phyloP scores from a whole-genome alignment of 2,113 vertebrate species.

The Paratilapia polleni region DNA sequence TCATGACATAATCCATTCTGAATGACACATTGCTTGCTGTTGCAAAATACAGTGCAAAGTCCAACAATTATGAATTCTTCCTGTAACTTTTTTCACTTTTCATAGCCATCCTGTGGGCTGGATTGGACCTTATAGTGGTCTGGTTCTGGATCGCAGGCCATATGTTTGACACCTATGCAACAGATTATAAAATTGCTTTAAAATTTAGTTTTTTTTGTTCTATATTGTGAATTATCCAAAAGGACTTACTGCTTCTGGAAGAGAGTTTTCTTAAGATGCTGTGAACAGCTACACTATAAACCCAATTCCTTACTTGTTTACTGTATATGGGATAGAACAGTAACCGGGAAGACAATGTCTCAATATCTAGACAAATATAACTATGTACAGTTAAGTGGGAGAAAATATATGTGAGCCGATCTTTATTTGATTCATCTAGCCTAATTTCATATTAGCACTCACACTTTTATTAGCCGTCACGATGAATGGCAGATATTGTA shows the following conservation, averaged over 20 bases:
- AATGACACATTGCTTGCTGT: neutral
- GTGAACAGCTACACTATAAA: neutral
- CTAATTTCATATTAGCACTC: neutral
- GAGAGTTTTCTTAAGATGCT: neutral
- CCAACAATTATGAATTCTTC: neutral
- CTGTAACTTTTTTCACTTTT: neutral
- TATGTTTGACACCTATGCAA: neutral
- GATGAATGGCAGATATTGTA: neutral
- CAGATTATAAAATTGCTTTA: neutral
- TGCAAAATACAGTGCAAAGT: neutral
- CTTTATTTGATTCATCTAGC: neutral
- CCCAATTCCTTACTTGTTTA: too few relatives aligned
- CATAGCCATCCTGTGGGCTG: neutral
- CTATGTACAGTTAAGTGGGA: neutral
- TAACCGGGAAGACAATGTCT: neutral
- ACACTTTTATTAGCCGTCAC: fast-evolving
- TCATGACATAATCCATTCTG: fast-evolving
- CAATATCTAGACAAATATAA: neutral
- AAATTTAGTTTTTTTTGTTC: neutral
- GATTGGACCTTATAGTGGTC: neutral
- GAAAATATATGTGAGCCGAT: neutral
- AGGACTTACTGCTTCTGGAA: neutral
- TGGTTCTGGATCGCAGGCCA: neutral
- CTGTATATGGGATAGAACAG: neutral
- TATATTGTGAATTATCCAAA: too few relatives aligned